Conservation (phyloP, 2,797 vertebrate genomes). For the Otus scops region DNA sequence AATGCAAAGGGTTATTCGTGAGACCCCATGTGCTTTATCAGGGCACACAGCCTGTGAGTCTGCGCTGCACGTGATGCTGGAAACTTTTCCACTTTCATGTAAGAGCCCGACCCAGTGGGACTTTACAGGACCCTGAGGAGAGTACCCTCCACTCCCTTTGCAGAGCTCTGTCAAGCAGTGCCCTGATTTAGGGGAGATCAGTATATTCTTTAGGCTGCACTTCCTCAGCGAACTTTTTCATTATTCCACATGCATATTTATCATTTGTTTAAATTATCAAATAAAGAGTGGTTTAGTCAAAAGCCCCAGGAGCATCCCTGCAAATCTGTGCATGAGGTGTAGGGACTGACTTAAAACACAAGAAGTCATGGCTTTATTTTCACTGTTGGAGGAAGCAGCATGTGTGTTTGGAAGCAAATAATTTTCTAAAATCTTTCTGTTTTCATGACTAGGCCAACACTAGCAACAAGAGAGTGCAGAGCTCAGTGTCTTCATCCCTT, state of each 20-base stretch:
- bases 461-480: neutral
- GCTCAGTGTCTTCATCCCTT: neutral
- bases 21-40: neutral
- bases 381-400: neutral
- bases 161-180: neutral
- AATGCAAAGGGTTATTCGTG: neutral
- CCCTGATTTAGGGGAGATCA: neutral
- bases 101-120: neutral
- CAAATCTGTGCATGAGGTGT: rapidly evolving
- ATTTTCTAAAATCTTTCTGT: neutral
- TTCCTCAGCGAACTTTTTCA: neutral
- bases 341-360: neutral
- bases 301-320: neutral
- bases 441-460: neutral
- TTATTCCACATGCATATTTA: neutral
- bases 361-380: neutral
- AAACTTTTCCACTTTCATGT: neutral
- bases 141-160: neutral
- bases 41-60: neutral
- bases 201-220: neutral
- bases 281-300: neutral
- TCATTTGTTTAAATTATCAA: neutral
- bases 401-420: neutral
- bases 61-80: neutral
- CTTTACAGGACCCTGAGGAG: neutral